Base-by-base conservation (phyloP, 2,113 vertebrate species). In the Fukomys damarensis region DNA sequence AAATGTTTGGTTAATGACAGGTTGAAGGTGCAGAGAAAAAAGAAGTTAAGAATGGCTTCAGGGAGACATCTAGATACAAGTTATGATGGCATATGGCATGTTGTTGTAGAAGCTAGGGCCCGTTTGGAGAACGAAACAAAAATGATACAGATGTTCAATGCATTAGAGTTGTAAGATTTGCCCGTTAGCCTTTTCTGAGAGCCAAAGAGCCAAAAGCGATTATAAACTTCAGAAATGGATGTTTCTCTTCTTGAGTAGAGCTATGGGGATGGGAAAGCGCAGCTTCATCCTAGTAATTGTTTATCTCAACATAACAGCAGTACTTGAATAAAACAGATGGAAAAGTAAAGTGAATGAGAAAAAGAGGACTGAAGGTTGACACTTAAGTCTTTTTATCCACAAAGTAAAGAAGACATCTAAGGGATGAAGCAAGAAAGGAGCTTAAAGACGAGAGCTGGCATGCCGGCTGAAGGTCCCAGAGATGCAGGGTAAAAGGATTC, bases 331-430 rank as follows among this genome's bases (percentile, higher is more conserved):
- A 68, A 59, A 41, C 49, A 66, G 3, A 6, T 59, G 26, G 13
- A 38, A 58, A 63, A 11, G 24, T 56, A 63, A 41, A 22, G 7
- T 22, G 52, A 17, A 32, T 46, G 54, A 93, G 49, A 26, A 79
- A 89, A 89, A 38, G 3, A 58, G n/a, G 20, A n/a, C 1, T 56
- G 59, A 49, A 56, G 16, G 1, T 11, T 88, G 56, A 30, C n/a
- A n/a, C 12, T 88, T 32, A 54, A 17, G 17, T 86, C 35, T 95
- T 12, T 68, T 38, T 43, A 20, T 76, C 16, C 54, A 2, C 16
- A 16, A 43, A 28, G 3, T 72, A 94, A 89, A 65, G 58, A 96
- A 95, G 72, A 72, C 91, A 82, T 68, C 14, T 74, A 92, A 35
- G 46, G 30, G 72, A 2, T 20, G 30, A 46, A 86, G 17, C 30